Conservation (phyloP, 2,888 invertebrate genomes). For the Spodoptera littoralis region DNA sequence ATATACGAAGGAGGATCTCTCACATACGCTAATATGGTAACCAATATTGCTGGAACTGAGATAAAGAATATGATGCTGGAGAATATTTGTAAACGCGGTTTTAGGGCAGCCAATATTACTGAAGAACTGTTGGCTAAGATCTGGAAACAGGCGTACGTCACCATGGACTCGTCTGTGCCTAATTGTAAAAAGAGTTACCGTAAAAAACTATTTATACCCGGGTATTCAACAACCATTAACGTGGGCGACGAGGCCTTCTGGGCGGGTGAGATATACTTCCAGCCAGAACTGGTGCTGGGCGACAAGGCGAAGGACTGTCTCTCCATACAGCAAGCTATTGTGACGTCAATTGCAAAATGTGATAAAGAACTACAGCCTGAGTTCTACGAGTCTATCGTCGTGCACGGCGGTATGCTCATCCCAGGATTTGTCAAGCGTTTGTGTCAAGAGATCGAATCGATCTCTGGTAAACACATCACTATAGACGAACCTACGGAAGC, state of each 20-base stretch:
- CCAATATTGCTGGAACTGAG: conserved; percentile 66
- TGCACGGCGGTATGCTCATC: conserved; percentile 69
- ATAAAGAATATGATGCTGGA: conserved; percentile 52
- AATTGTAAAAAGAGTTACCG: too few relatives aligned
- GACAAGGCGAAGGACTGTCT: conserved; percentile 46
- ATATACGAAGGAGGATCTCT: conserved; percentile 76
- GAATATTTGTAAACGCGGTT: too few relatives aligned
- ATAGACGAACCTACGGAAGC: too few relatives aligned
- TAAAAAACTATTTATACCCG: too few relatives aligned
- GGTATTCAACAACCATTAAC: conserved; percentile 53
- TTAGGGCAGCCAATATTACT: too few relatives aligned
- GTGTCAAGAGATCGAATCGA: too few relatives aligned
- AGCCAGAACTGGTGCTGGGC: conserved; percentile 66
- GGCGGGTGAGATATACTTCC: conserved; percentile 73
- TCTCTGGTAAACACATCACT: too few relatives aligned
- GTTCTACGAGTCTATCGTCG: conserved; percentile 67
- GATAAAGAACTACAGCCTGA: conserved; percentile 69
- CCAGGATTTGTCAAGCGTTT: too few relatives aligned
- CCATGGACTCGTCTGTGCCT: too few relatives aligned
- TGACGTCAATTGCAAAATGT: conserved; percentile 67
- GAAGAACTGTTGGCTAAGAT: too few relatives aligned
- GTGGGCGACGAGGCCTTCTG: conserved; percentile 71
- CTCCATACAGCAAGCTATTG: conserved; percentile 68
- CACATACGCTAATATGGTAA: conserved; percentile 70
- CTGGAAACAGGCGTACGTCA: too few relatives aligned